These are phyloP conservation scores for Malurus alboscapulatus DNA, from an alignment of 2,113 vertebrate species.

Conservation along the genomic window DNA sequence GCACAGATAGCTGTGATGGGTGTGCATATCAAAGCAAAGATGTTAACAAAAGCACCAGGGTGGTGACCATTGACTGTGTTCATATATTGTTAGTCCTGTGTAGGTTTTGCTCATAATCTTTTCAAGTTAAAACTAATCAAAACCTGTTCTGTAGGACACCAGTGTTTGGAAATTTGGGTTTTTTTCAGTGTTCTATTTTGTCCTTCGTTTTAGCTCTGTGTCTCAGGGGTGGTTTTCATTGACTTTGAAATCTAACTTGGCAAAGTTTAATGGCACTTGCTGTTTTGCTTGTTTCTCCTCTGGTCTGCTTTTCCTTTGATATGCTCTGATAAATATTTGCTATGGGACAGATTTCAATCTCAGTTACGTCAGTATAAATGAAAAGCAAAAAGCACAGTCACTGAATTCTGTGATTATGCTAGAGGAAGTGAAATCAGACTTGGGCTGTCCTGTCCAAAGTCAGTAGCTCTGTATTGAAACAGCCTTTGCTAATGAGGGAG, in stretches of 20 bases:
- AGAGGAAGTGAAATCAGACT: neutral
- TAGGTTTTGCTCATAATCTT: neutral
- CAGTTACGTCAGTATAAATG: neutral
- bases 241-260: slow-evolving; percentile 41
- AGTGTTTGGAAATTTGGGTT: neutral
- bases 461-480: neutral
- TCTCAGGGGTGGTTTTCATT: neutral
- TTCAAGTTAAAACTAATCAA: neutral
- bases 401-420: neutral
- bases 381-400: neutral
- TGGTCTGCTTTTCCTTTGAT: slow-evolving; percentile 29
- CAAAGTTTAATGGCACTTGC: neutral
- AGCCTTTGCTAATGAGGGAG: neutral
- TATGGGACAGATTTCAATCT: slow-evolving; percentile 37
- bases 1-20: neutral
- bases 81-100: neutral
- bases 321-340: slow-evolving; percentile 38
- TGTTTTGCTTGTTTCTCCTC: slow-evolving; percentile 43
- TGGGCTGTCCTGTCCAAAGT: neutral
- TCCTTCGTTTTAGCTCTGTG: neutral
- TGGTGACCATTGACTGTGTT: neutral
- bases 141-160: neutral
- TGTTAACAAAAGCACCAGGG: neutral
- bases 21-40: neutral
- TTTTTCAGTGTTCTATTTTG: neutral